phyloP scores from a whole-genome alignment of 2,113 vertebrate species.

The Mobula birostris region DNA sequence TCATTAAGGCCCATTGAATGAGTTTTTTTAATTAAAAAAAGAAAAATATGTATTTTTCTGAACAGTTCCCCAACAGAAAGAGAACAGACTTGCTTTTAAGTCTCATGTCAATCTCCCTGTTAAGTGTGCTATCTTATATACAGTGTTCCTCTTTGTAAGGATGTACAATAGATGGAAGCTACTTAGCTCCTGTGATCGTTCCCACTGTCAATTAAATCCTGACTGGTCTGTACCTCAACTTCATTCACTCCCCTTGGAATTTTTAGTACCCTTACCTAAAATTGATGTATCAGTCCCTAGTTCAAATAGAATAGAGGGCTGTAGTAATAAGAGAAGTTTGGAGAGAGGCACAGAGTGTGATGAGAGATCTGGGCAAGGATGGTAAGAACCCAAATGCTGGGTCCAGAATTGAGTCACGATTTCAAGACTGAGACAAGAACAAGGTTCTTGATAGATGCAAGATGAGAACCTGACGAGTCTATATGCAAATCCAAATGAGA shows the following conservation, averaged over 20 bases:
- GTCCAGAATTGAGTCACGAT: too few relatives aligned
- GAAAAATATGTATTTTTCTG: conserved; percentile 24
- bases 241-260: background rate
- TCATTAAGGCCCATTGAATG: background rate
- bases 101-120: background rate
- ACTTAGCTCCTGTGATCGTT: background rate
- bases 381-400: too few relatives aligned
- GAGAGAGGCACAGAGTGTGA: too few relatives aligned
- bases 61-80: background rate
- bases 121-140: background rate
- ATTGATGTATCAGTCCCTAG: background rate
- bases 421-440: too few relatives aligned
- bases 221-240: background rate
- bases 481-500: too few relatives aligned
- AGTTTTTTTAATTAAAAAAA: conserved; percentile 22
- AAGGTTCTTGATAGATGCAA: too few relatives aligned
- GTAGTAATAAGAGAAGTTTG: too few relatives aligned
- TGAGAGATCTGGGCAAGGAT: too few relatives aligned
- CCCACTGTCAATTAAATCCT: background rate
- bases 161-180: background rate
- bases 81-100: background rate
- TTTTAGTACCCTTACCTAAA: background rate
- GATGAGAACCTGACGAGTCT: too few relatives aligned
- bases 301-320: too few relatives aligned
- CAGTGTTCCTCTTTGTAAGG: background rate